Base-by-base conservation (phyloP, 2,113 vertebrate genomes). In the Gymnarchus niloticus region DNA sequence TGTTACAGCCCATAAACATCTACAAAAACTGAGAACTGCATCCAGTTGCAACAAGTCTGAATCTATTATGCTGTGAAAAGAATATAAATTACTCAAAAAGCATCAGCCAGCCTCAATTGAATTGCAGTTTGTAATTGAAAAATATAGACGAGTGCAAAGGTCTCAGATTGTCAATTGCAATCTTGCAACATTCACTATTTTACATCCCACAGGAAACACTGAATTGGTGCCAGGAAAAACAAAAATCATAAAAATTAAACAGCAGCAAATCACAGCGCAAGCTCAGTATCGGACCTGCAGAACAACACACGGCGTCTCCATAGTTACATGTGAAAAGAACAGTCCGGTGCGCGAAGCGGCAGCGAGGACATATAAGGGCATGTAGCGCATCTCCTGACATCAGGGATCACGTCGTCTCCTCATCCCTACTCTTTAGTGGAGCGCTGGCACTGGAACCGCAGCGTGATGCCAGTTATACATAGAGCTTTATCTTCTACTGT, bases 131-230 rank as follows among this genome's bases (percentile, higher is more conserved):
- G 88, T 91, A 93, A 93, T 93, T 92, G 84, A 90, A 93, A 95
- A 93, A 93, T 91, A 95, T 93, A 95, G 89, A 92, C 91, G 94
- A 95, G 95, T 96, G 95, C 95, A 96, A 95, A 96, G 83, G 91
- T 94, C 93, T 95, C 93, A 92, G 95, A 96, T 96, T 96, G 95
- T 96, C 95, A 94, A 94, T 95, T 96, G 95, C 95, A 96, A 95
- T 93, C 94, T 94, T 93, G 92, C 92, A 92, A 95, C 94, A 95
- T 95, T 95, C 93, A 95, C 85, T 93, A 93, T 95, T 90, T 90
- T 91, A 90, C 89, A 90, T 94, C 95, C 93, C 94, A 88, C 90
- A 88, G 91, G 92, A 92, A 92, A 93, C 91, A 89, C 88, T 92
- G 89, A 91, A 91, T 90, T 83, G 51, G 59, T 41, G 80, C 44